phyloP scores from a whole-genome alignment of 2,113 vertebrate genomes.

The Callocephalon fimbriatum region DNA sequence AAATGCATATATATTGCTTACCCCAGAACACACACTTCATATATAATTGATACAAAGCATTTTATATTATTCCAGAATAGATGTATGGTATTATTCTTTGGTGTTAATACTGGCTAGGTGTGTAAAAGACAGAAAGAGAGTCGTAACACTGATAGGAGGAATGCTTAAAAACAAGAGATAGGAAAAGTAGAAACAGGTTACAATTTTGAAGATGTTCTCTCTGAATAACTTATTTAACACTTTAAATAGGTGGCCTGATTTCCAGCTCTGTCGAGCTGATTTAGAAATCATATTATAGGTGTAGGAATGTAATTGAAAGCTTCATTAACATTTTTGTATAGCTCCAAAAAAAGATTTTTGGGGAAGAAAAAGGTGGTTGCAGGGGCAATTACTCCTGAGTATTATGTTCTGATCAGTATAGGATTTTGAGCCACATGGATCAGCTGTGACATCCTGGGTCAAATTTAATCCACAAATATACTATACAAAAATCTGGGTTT shows the following conservation, averaged over 20 bases:
- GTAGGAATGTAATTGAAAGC: background rate
- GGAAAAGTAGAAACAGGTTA: background rate
- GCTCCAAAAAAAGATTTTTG: background rate
- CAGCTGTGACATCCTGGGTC: fast-evolving
- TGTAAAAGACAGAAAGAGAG: background rate
- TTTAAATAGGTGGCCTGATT: conserved; percentile 1
- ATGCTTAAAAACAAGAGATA: background rate
- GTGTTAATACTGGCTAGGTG: background rate
- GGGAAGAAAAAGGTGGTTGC: background rate
- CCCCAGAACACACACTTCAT: background rate
- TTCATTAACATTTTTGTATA: background rate
- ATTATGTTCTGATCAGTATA: background rate
- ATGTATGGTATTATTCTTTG: background rate
- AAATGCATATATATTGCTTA: background rate
- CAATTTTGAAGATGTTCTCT: conserved; percentile 10
- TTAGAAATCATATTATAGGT: background rate
- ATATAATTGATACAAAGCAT: background rate
- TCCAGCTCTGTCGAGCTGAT: background rate
- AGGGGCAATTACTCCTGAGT: background rate
- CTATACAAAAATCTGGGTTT: background rate
- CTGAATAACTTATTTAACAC: conserved; percentile 10
- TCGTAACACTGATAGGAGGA: background rate
- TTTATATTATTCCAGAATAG: background rate
- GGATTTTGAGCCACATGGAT: background rate
- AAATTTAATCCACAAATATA: background rate